Evolutionary conservation across 2,113 vertebrate genomes (phyloP).

Genomic region (Neodontobutis hainanensis): DNA sequence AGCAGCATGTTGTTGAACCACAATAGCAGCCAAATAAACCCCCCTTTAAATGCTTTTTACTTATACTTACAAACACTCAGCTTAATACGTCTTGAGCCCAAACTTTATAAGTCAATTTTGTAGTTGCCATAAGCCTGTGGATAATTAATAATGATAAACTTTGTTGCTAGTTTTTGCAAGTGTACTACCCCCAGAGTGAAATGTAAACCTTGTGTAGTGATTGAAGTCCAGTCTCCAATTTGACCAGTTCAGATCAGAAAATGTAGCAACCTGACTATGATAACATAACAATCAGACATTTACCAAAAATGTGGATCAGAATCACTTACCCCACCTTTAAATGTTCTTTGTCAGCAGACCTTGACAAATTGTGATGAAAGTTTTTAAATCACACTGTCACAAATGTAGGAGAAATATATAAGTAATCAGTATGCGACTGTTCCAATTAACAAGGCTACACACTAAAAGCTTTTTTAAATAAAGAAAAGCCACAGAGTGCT

Average conservation of each 20-base stretch:
- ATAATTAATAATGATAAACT: no score
- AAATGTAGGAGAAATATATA: conserved; percentile 39
- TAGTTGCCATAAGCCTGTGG: no score
- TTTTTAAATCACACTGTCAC: conserved; percentile 28
- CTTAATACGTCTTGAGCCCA: no score
- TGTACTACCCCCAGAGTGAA: no score
- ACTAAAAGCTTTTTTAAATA: conserved; percentile 68
- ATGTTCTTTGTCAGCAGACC: conserved; percentile 14
- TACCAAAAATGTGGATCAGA: not conserved
- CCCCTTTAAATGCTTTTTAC: not conserved
- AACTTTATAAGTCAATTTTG: no score
- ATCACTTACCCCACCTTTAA: conserved; percentile 10
- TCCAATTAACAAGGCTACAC: conserved; percentile 63
- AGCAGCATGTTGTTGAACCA: not conserved
- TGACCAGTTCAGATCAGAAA: not conserved
- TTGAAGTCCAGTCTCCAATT: no score
- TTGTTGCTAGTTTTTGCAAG: no score
- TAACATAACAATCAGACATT: not conserved
- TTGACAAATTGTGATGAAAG: conserved; percentile 32
- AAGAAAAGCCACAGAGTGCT: conserved; percentile 51
- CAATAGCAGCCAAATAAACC: not conserved
- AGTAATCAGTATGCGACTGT: conserved; percentile 54
- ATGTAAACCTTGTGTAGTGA: no score
- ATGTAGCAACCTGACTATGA: not conserved
- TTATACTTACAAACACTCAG: not conserved